Percentiles rank a stretch among this genome's conserved stretches.
Conservation (phyloP, 2,113 vertebrate species). For the Phrynosoma platyrhinos region DNA sequence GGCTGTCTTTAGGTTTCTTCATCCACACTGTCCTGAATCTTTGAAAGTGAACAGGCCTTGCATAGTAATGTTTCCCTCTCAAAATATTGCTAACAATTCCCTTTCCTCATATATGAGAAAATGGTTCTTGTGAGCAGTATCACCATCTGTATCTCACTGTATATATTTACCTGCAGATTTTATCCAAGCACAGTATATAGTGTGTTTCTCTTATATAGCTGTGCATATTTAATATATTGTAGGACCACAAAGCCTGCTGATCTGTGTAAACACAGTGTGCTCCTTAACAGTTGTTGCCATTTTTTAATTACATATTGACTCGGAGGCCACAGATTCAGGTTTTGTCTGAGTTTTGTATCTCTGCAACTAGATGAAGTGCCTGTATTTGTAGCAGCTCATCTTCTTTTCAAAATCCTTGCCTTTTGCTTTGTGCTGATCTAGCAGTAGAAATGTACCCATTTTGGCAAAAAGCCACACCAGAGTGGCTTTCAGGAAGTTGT, state of each 20-base stretch:
- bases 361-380: not conserved
- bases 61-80: conserved; percentile 30
- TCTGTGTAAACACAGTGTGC: conserved; percentile 41
- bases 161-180: conserved; percentile 53
- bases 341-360: not conserved
- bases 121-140: not conserved
- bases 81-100: conserved; percentile 51
- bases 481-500: conserved; percentile 60
- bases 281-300: conserved; percentile 61
- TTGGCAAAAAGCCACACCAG: conserved; percentile 39
- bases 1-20: not conserved
- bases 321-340: conserved; percentile 43
- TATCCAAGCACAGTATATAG: conserved; percentile 17
- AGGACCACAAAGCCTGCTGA: conserved; percentile 31
- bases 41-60: conserved; percentile 32
- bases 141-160: conserved; percentile 30
- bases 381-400: not conserved
- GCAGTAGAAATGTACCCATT: conserved; percentile 57
- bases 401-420: conserved; percentile 12
- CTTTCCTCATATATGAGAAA: conserved; percentile 43
- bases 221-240: conserved; percentile 55
- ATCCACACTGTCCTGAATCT: conserved; percentile 1
- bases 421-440: conserved; percentile 9
- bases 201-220: conserved; percentile 38
- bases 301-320: conserved; percentile 50